Conservation (phyloP, 2,888 invertebrate species). For the Campaea margaritaria region DNA sequence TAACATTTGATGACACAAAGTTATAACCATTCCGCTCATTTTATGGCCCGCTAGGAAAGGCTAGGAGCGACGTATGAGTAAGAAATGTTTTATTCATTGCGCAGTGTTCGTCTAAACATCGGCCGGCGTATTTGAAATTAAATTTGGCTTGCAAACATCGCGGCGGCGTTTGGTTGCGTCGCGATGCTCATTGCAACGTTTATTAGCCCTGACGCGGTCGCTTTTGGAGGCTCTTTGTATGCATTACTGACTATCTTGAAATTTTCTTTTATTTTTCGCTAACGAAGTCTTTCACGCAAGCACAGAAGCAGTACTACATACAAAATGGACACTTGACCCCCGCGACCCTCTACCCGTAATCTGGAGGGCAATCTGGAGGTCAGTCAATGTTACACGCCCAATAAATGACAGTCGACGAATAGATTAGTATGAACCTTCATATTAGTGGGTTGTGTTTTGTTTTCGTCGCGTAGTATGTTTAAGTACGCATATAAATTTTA, state of each 20-base stretch:
- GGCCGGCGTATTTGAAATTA: slow-evolving; percentile 74
- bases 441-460: no score
- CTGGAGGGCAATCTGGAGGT: no score
- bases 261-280: neutral
- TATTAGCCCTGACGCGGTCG: slow-evolving; percentile 12
- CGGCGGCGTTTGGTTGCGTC: slow-evolving; percentile 41
- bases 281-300: no score
- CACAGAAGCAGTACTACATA: no score
- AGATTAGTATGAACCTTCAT: no score
- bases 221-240: slow-evolving; percentile 5
- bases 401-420: no score
- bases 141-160: slow-evolving; percentile 79
- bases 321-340: no score
- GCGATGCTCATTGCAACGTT: slow-evolving; percentile 20
- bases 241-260: neutral
- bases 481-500: no score
- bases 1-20: no score
- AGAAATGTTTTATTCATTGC: slow-evolving; percentile 81
- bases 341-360: no score
- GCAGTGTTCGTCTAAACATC: slow-evolving; percentile 74
- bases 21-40: slow-evolving; percentile 7
- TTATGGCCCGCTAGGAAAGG: slow-evolving; percentile 56
- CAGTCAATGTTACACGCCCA: no score
- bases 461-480: no score
- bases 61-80: slow-evolving; percentile 73